Evolutionary conservation across 2,113 vertebrate genomes (phyloP).

Genomic region (Heterochromis multidens): DNA sequence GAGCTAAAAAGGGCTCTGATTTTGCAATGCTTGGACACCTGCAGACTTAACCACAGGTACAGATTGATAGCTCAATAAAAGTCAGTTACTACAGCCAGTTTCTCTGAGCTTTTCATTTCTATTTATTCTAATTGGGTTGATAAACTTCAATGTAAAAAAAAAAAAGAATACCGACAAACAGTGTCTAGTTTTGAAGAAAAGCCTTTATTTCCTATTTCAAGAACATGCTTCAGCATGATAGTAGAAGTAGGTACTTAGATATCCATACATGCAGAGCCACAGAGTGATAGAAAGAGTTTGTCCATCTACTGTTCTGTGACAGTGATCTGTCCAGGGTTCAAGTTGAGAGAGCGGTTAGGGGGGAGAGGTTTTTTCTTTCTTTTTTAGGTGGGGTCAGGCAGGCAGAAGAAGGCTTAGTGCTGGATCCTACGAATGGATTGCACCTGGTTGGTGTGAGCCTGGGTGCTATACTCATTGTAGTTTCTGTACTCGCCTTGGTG

Average conservation of each 20-base stretch:
- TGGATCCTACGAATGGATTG: conserved; percentile 96
- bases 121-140: neutral
- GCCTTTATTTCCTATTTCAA: conserved; percentile 77
- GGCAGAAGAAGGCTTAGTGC: conserved; percentile 77
- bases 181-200: conserved; percentile 70
- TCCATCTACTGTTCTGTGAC: conserved; percentile 59
- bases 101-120: neutral
- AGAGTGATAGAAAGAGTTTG: conserved; percentile 56
- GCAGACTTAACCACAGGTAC: neutral
- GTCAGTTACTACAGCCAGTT: neutral
- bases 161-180: conserved; percentile 58
- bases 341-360: conserved; percentile 15
- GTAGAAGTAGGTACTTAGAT: conserved; percentile 55
- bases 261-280: conserved; percentile 64
- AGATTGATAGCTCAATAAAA: neutral
- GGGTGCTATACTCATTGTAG: conserved; percentile 92
- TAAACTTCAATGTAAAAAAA: neutral
- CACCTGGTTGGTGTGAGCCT: conserved; percentile 94
- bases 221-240: conserved; percentile 60
- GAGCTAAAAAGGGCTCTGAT: neutral
- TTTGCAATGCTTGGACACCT: neutral
- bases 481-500: conserved; percentile 91
- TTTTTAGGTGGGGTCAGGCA: conserved; percentile 15
- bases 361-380: neutral
- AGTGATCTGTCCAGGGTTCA: conserved; percentile 35